Evolutionary conservation across 2,113 vertebrate genomes (phyloP).

Genomic region (Orycteropus afer): DNA sequence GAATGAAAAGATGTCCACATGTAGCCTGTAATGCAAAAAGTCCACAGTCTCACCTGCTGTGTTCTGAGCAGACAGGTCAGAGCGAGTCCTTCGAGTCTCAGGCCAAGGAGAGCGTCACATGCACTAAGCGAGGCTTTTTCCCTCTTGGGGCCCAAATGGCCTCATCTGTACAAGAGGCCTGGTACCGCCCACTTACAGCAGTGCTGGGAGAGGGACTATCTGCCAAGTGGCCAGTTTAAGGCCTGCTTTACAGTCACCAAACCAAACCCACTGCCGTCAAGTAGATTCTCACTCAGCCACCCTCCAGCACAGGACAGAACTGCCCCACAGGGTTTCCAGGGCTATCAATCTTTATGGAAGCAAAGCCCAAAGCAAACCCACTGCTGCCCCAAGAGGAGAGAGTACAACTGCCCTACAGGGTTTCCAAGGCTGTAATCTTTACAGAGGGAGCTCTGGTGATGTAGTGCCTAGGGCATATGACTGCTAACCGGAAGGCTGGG

Average conservation of each 20-base stretch:
- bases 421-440: too few relatives aligned
- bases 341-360: background rate
- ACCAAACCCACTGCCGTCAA: background rate
- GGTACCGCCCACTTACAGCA: rapidly evolving
- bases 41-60: background rate
- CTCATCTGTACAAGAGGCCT: rapidly evolving
- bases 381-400: too few relatives aligned
- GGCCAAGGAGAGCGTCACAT: too few relatives aligned
- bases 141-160: background rate
- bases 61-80: background rate
- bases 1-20: background rate
- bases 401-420: too few relatives aligned
- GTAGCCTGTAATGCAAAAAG: background rate
- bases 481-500: too few relatives aligned
- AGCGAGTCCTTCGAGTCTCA: background rate
- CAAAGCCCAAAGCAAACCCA: too few relatives aligned
- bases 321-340: background rate
- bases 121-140: background rate
- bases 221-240: background rate
- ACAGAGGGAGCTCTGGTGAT: too few relatives aligned
- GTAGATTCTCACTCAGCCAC: background rate
- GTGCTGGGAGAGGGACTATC: background rate
- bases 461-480: too few relatives aligned
- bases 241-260: background rate
- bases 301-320: background rate